phyloP scores from a whole-genome alignment of 1,140 invertebrate genomes.

The Dendrolimus punctatus region DNA sequence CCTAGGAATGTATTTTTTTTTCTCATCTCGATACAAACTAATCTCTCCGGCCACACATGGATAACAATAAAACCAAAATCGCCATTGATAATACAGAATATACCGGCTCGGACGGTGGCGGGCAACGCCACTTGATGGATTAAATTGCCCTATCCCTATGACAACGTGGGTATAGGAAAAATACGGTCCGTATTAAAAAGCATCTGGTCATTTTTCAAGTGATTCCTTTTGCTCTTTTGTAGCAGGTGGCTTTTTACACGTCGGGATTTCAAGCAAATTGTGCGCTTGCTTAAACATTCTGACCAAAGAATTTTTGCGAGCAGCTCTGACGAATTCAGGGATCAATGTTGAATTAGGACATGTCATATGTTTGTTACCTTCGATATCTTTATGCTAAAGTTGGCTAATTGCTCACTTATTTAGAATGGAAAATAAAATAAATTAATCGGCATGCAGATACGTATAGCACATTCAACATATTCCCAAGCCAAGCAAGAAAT shows the following conservation, averaged over 20 bases:
- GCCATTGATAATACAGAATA: conserved; percentile 62
- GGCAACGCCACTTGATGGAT: conserved; percentile 68
- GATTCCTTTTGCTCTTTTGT: conserved; percentile 65
- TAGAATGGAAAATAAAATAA: no score
- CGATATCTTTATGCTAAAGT: conserved; percentile 25
- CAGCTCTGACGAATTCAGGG: conserved; percentile 47
- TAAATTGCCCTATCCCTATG: conserved; percentile 73
- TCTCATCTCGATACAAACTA: conserved; percentile 26
- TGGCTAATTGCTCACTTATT: background rate
- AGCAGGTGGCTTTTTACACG: conserved; percentile 51
- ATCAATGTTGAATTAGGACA: conserved; percentile 52
- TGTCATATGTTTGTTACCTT: conserved; percentile 24
- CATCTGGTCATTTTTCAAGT: conserved; percentile 73
- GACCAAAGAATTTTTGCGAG: conserved; percentile 34
- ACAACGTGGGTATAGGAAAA: conserved; percentile 71
- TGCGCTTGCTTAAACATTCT: conserved; percentile 42
- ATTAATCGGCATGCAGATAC: no score
- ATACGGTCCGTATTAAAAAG: conserved; percentile 67
- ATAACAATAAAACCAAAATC: conserved; percentile 64
- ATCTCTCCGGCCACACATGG: conserved; percentile 38
- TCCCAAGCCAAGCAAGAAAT: no score
- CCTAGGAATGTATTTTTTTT: background rate
- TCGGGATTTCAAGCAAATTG: conserved; percentile 37
- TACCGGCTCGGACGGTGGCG: conserved; percentile 53
- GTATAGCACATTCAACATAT: no score